A percentile compares a stretch with the other conserved stretches of the same genome.
Evolutionary conservation across 2,888 invertebrate genomes (phyloP).

Genomic region (Drosophila formosana): DNA sequence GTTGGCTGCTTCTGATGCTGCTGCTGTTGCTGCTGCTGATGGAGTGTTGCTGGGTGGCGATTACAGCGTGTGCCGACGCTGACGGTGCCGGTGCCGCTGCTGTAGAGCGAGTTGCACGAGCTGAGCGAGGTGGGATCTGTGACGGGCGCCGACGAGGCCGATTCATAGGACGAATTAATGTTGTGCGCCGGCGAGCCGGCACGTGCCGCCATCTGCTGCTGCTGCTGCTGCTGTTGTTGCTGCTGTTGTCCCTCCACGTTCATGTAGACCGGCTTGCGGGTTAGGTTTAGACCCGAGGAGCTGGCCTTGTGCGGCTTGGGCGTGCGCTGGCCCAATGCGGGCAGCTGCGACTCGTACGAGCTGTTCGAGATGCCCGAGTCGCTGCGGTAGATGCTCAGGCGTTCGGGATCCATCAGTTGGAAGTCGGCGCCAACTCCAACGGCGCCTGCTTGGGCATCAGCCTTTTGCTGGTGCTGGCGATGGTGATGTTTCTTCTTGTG

Average conservation of each 20-base stretch:
- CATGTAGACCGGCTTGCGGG: constrained; percentile 72
- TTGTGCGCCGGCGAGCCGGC: constrained; percentile 68
- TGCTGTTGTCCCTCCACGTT: constrained; percentile 73
- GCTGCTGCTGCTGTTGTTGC: constrained; percentile 42
- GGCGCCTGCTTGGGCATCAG: constrained; percentile 51
- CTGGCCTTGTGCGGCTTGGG: constrained; percentile 64
- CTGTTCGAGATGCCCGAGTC: constrained; percentile 85
- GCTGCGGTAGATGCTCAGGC: constrained; percentile 84
- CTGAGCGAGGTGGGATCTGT: constrained; percentile 81
- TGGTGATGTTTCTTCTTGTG: constrained; percentile 83
- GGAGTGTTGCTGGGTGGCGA: constrained; percentile 68
- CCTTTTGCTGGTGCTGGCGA: constrained; percentile 83
- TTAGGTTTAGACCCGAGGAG: constrained; percentile 39
- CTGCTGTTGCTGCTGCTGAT: constrained; percentile 44
- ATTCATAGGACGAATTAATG: constrained; percentile 81
- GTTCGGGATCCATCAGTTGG: constrained; percentile 83
- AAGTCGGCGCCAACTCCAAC: constrained; percentile 58
- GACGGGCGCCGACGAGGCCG: constrained; percentile 72
- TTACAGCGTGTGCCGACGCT: constrained; percentile 65
- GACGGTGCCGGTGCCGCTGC: constrained; percentile 65
- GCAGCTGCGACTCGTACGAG: constrained; percentile 86
- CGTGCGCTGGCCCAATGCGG: constrained; percentile 56
- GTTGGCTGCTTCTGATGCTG: constrained; percentile 59
- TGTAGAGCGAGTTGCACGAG: constrained; percentile 76
- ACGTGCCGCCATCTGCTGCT: constrained; percentile 49